phyloP scores from a whole-genome alignment of 1,140 invertebrate genomes.

The Drosophila carrolli region DNA sequence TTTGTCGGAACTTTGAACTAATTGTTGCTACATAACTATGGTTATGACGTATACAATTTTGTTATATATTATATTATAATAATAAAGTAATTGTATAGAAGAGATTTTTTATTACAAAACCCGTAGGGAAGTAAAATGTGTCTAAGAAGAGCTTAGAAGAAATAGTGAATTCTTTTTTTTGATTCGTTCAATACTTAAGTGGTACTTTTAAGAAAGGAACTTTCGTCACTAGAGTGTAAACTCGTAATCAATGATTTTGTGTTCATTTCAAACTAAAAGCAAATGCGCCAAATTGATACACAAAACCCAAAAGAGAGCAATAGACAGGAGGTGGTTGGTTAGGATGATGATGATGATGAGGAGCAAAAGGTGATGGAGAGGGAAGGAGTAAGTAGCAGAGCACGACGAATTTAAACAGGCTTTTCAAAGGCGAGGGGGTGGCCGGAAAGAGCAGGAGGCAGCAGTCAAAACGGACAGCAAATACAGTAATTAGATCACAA shows the following conservation, averaged over 20 bases:
- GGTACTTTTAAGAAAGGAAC: neutral
- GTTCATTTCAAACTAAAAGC: conserved; percentile 61
- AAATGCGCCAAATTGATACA: conserved; percentile 68
- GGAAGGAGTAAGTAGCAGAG: conserved; percentile 22
- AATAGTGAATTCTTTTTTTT: no score
- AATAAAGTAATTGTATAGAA: no score
- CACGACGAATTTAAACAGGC: conserved; percentile 43
- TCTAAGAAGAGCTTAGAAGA: no score
- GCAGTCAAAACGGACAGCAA: conserved; percentile 76
- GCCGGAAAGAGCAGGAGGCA: conserved; percentile 34
- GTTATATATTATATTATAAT: no score
- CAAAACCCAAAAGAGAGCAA: conserved; percentile 20
- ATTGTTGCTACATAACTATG: no score
- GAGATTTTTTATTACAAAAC: no score
- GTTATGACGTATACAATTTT: no score
- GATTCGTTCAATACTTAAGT: neutral
- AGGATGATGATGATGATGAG: neutral
- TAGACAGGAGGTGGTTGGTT: conserved; percentile 17
- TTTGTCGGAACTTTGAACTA: no score
- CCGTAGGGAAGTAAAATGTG: no score
- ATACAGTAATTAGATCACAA: conserved; percentile 82
- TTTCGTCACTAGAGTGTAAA: conserved; percentile 5
- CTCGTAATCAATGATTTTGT: neutral
- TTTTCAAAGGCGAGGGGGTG: conserved; percentile 10
- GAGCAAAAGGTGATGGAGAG: neutral